Base-by-base conservation (phyloP, 1,140 invertebrate genomes). In the Globodera ellingtonae region DNA sequence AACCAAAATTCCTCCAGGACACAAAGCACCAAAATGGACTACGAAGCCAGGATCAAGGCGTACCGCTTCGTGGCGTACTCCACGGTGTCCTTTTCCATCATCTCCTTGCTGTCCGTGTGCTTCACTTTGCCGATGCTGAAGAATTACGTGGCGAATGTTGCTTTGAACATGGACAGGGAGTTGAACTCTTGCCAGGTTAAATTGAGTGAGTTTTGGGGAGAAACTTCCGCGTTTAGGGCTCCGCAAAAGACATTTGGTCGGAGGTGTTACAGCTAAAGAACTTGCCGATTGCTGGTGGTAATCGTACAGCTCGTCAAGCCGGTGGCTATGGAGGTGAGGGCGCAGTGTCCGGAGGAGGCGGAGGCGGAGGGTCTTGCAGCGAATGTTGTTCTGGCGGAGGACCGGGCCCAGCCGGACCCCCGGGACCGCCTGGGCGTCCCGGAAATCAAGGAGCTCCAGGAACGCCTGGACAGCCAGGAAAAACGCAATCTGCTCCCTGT, bases 231-330 rank as follows among this genome's bases (percentile, higher is more conserved):
- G 6, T 3, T 85, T 83, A 87, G 87, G 86, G 88, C n/a, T 89
- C 87, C 21, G 87, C 87, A 59, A 89, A 87, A 67, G 87, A 88
- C 71, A 88, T 88, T 79, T 88, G 87, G 87, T 81, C 85, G 18
- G 87, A 88, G 71, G 88, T 88, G 21, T 84, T 82, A 74, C 77
- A 84, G n/a, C 80, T 88, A 47, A 88, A 88, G 79, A 82, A 79
- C 65, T 83, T 88, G 62, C 88, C 88, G 9, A 73, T 87, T 67
- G 78, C 79, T 56, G 79, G 71, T 44, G 81, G 78, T 65, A 87
- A 87, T 56, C 84, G 84, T 76, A 87, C 86, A 47, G 79, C 84
- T 15, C 87, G 86, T 87, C 87, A 87, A 83, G 84, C 86, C 21
- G 86, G 76, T 6, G 65, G 59, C 4, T 52, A 62, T 15, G 82